A percentile compares a stretch with the other conserved stretches of the same genome.
These are phyloP conservation scores for Pyrrhia umbra DNA, from an alignment of 2,888 invertebrate genomes.

Conservation along the genomic window DNA sequence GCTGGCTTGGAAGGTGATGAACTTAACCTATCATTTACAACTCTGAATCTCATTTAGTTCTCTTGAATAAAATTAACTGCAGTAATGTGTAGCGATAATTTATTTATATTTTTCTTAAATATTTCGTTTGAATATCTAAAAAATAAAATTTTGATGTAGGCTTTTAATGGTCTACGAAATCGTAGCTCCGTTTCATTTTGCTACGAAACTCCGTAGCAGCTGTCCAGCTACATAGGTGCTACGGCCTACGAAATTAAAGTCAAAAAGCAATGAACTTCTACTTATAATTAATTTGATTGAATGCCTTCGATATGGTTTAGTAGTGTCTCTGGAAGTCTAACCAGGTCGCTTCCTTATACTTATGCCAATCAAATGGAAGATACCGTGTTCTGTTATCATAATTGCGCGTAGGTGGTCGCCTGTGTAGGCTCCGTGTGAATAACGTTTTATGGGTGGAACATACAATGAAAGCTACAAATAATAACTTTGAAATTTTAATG, in stretches of 20 bases:
- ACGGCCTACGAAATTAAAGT: background rate
- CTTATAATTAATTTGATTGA: background rate
- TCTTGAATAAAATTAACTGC: background rate
- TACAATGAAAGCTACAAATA: background rate
- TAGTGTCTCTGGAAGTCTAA: slow-evolving; percentile 10
- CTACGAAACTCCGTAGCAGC: no score
- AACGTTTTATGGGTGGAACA: slow-evolving; percentile 6
- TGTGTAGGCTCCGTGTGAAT: slow-evolving; percentile 1
- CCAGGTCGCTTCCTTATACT: slow-evolving; percentile 11
- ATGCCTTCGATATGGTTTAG: no score
- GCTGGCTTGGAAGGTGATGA: slow-evolving; percentile 93
- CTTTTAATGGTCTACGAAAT: no score
- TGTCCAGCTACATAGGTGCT: background rate
- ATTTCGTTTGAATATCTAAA: no score
- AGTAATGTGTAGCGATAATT: no score
- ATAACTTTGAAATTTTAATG: no score
- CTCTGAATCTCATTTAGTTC: background rate
- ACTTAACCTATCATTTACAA: background rate
- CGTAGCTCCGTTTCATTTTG: no score
- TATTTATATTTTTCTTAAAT: no score
- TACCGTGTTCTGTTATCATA: slow-evolving; percentile 20
- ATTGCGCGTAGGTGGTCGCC: slow-evolving; percentile 21
- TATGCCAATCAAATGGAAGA: slow-evolving; percentile 9
- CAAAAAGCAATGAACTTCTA: background rate
- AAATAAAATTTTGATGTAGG: no score